Percentiles rank a stretch among this genome's conserved stretches.
These are phyloP conservation scores for Chalcosyrphus nemorum DNA, from an alignment of 2,888 invertebrate genomes.

Conservation along the genomic window DNA sequence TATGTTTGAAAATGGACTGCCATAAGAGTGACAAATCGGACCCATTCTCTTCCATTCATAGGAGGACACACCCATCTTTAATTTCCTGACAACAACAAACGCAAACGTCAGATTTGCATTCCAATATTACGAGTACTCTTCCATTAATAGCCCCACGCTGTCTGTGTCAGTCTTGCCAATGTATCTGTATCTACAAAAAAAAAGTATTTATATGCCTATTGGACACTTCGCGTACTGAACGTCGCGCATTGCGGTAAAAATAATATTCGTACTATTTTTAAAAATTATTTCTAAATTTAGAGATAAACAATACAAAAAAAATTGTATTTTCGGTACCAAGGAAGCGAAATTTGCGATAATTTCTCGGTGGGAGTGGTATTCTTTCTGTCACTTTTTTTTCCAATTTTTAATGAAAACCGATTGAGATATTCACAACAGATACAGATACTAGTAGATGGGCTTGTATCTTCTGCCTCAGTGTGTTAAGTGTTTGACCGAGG, in stretches of 20 bases:
- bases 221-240: conserved; percentile 31
- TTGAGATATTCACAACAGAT: conserved; percentile 23
- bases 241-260: conserved; percentile 21
- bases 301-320: conserved; percentile 34
- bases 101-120: not conserved
- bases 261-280: conserved; percentile 41
- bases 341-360: not conserved
- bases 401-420: not conserved
- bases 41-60: not conserved
- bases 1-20: not conserved
- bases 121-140: not conserved
- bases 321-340: not conserved
- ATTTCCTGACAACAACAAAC: not conserved
- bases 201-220: conserved; percentile 54
- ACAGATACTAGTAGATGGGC: too few species aligned
- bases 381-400: not conserved
- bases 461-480: too few species aligned
- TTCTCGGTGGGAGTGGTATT: not conserved
- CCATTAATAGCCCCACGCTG: conserved; percentile 23
- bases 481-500: conserved; percentile 18
- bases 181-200: conserved; percentile 10
- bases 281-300: conserved; percentile 56
- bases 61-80: not conserved
- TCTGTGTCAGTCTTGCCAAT: not conserved
- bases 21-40: not conserved